Base-by-base conservation (phyloP, 1,140 invertebrate species). In the Zaprionus vittiger region DNA sequence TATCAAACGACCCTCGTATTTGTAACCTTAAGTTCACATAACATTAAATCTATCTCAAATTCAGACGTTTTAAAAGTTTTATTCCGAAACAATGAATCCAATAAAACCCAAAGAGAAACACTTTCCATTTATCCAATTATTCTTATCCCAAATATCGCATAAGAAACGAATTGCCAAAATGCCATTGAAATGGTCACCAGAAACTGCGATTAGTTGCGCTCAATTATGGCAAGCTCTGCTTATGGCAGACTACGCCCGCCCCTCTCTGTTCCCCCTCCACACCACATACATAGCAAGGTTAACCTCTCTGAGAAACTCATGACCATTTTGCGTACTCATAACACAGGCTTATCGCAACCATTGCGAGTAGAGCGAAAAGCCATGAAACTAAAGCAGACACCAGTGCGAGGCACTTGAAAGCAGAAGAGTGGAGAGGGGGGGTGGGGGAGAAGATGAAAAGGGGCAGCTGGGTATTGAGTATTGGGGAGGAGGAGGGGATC, bases 341-440 rank as follows among this genome's bases (percentile, higher is more conserved):
- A 78, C 79, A 60, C 65, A 63, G 31, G 75, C 78, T 89, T 87
- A 89, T 84, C 81, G 79, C 79, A 65, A 34, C 54, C 34, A 85
- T 84, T 85, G 49, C 61, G 56, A 84, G 74, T 73, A 79, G 71
- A 71, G 79, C 73, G 69, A 52, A 75, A 73, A 75, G 71, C 66
- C 64, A 79, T 76, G 72, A 81, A 89, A 78, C 75, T 54, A 71
- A 62, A 70, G 57, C 22, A 54, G 37, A 34, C 38, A 41, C 4
- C 38, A 15, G 14, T 15, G 38, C 38, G 38, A 6, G n/a, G n/a
- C 47, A 52, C 20, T 52, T 52, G 47, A 52, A 4, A 49, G 1
- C 2, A 11, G 17, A 20, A 7, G 5, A 20, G 17, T 15, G 66
- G 54, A 34, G 82, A 44, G 15, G 34, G 17, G 1, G n/a, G 2